phyloP scores from a whole-genome alignment of 2,797 vertebrate species.

The Neosilurus mollespiculum region DNA sequence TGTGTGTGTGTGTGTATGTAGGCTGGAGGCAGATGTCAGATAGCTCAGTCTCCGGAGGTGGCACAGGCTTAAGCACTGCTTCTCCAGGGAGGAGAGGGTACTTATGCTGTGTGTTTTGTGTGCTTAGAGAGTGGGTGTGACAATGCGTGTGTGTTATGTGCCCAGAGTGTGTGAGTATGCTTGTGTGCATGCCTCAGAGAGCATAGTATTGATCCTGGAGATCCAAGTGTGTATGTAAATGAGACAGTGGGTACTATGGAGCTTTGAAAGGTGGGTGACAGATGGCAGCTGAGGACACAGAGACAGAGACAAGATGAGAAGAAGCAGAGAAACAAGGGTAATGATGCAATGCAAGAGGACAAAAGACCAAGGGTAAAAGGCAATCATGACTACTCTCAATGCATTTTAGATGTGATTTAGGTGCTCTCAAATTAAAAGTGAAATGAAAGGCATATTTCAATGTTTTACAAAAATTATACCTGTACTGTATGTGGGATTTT shows the following conservation, averaged over 20 bases:
- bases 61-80: conserved; percentile 42
- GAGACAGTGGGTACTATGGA: conserved; percentile 25
- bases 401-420: neutral
- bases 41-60: conserved; percentile 38
- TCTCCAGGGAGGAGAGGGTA: conserved; percentile 34
- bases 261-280: conserved; percentile 27
- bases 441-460: neutral
- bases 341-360: conserved; percentile 10
- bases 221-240: conserved; percentile 42
- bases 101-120: conserved; percentile 27
- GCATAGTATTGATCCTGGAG: conserved; percentile 37
- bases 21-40: conserved; percentile 47
- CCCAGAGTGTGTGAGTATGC: neutral
- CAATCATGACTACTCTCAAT: neutral
- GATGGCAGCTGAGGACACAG: conserved; percentile 38
- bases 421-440: neutral
- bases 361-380: conserved; percentile 12
- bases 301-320: conserved; percentile 12
- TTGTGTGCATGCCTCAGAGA: conserved; percentile 24
- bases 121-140: conserved; percentile 13
- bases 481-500: neutral
- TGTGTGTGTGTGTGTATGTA: conserved; percentile 34
- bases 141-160: conserved; percentile 28
- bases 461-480: neutral
- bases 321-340: neutral